Conservation (phyloP, 2,797 vertebrate genomes). For the Pteronotus mesoamericanus region DNA sequence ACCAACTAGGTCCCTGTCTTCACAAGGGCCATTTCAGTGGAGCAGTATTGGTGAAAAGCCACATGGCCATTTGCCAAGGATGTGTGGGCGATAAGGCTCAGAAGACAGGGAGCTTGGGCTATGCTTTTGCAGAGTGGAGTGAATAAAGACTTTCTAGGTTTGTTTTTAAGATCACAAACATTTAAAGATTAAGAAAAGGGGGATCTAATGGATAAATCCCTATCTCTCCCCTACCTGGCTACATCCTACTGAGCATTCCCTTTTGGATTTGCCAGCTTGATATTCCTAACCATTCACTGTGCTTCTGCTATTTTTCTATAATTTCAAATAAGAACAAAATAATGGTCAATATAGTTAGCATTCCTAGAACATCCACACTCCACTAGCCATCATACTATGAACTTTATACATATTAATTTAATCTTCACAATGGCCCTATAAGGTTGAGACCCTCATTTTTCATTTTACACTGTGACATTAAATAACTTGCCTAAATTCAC, state of each 20-base stretch:
- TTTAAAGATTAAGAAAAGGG: not conserved
- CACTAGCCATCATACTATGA: not conserved
- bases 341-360: not conserved
- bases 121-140: not conserved
- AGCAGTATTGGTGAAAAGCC: not conserved
- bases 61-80: not conserved
- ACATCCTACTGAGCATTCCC: not conserved
- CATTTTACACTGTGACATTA: not conserved
- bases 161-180: not conserved
- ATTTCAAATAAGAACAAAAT: not conserved
- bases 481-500: not conserved
- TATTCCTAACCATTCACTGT: not conserved
- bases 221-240: fast-evolving
- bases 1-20: not conserved
- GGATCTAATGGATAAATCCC: not conserved
- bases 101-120: not conserved
- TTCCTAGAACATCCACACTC: not conserved
- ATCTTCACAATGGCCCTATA: not conserved
- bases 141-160: not conserved
- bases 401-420: not conserved
- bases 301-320: not conserved
- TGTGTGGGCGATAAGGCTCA: not conserved
- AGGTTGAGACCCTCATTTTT: not conserved
- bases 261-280: not conserved
- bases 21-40: not conserved